Percentiles rank a stretch among this genome's conserved stretches.
These are phyloP conservation scores for Pollicipes pollicipes DNA, from an alignment of 1,140 invertebrate genomes.

Conservation along the genomic window DNA sequence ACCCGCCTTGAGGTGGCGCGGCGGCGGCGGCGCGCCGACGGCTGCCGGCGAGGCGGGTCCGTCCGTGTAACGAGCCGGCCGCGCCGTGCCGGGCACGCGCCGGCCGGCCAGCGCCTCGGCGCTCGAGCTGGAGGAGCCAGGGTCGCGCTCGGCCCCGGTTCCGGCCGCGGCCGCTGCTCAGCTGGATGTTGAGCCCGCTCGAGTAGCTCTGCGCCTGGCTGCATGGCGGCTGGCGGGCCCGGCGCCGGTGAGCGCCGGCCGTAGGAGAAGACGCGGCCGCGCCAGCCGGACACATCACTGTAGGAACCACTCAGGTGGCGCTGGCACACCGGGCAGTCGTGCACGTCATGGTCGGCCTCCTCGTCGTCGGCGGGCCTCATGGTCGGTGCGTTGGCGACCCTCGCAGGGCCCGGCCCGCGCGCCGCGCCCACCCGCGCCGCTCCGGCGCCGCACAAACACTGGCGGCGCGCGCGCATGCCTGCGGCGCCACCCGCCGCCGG, in stretches of 20 bases:
- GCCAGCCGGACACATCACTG: background rate
- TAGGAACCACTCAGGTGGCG: background rate
- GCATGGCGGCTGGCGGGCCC: background rate
- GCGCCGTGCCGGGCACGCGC: background rate
- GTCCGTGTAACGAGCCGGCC: background rate
- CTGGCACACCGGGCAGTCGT: background rate
- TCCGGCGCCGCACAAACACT: background rate
- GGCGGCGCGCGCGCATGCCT: too few species aligned
- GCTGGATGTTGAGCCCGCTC: background rate
- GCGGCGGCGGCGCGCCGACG: too few species aligned
- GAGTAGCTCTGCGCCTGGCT: background rate
- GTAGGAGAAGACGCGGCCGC: background rate
- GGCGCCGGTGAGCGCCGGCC: too few species aligned
- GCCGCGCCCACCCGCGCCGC: too few species aligned
- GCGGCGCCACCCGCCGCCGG: too few species aligned
- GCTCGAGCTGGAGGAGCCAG: background rate
- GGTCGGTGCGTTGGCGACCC: too few species aligned
- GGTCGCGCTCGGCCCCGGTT: background rate
- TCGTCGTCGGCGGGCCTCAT: background rate
- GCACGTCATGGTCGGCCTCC: background rate
- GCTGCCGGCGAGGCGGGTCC: too few species aligned
- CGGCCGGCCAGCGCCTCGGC: background rate
- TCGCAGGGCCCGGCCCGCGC: too few species aligned
- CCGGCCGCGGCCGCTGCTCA: background rate
- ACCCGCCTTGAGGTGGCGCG: background rate